A percentile compares a stretch with the other conserved stretches of the same genome.
phyloP scores from a whole-genome alignment of 1,140 invertebrate genomes.

The Heliothis subflexa region DNA sequence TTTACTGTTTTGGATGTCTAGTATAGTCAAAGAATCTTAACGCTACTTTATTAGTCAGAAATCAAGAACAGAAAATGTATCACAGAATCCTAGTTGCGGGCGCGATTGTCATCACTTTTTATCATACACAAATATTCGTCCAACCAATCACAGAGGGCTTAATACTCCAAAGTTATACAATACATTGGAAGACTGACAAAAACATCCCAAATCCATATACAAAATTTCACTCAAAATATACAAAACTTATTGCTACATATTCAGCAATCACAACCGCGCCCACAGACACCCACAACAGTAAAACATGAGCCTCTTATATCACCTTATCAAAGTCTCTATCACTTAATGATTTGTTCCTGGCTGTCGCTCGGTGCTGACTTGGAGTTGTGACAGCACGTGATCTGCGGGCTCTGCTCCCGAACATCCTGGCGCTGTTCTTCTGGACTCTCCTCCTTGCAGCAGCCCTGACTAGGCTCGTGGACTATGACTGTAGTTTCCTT shows the following conservation, averaged over 20 bases:
- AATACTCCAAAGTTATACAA: neutral
- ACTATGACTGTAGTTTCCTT: slow-evolving; percentile 58
- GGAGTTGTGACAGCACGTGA: slow-evolving; percentile 72
- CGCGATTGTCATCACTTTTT: neutral
- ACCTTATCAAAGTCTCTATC: slow-evolving; percentile 1
- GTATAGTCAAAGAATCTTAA: slow-evolving; percentile 15
- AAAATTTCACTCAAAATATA: neutral
- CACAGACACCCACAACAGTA: slow-evolving; percentile 17
- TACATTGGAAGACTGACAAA: slow-evolving; percentile 15
- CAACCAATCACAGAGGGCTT: neutral
- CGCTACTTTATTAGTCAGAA: neutral
- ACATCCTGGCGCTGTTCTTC: slow-evolving; percentile 41
- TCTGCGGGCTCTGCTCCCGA: slow-evolving; percentile 73
- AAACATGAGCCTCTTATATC: slow-evolving; percentile 11
- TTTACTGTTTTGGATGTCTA: slow-evolving; percentile 12
- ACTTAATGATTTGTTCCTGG: slow-evolving; percentile 75
- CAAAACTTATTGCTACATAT: neutral
- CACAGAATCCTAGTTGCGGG: slow-evolving; percentile 16
- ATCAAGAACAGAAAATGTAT: slow-evolving; percentile 22
- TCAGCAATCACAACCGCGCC: slow-evolving; percentile 9
- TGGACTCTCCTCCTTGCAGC: slow-evolving; percentile 49
- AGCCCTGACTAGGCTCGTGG: slow-evolving; percentile 57
- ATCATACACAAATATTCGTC: neutral
- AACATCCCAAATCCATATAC: neutral
- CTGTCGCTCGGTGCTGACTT: slow-evolving; percentile 67